These are phyloP conservation scores for Oncorhynchus gorbuscha DNA, from an alignment of 2,113 vertebrate species.

Conservation along the genomic window DNA sequence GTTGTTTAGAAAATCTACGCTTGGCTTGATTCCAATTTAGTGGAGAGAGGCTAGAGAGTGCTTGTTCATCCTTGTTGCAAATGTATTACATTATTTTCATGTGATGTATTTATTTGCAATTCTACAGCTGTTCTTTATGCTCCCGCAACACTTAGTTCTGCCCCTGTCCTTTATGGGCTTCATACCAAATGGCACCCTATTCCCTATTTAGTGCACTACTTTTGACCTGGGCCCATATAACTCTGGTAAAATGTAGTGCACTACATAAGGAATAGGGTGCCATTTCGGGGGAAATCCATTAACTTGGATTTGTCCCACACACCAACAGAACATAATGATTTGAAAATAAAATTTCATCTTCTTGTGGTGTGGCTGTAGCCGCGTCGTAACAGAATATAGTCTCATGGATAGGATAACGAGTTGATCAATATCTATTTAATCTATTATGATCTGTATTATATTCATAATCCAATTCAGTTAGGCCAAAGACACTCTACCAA, in stretches of 20 bases:
- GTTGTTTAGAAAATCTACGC: conserved; percentile 2
- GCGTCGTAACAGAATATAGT: neutral
- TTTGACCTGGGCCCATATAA: no score
- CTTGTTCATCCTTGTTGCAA: conserved; percentile 2
- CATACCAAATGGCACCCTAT: no score
- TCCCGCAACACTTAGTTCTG: neutral
- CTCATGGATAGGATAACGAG: neutral
- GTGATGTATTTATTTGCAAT: conserved; percentile 5
- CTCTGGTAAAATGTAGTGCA: no score
- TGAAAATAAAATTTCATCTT: neutral
- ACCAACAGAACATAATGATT: neutral
- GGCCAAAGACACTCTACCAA: neutral
- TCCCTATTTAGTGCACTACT: no score
- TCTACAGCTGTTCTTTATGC: conserved; percentile 1
- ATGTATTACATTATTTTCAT: conserved; percentile 5
- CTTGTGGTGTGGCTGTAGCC: neutral
- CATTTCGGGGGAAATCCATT: no score
- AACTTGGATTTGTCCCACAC: neutral
- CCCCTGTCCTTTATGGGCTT: neutral
- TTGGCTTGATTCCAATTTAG: conserved; percentile 15
- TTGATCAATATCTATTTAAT: neutral
- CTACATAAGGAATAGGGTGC: no score
- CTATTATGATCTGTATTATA: neutral
- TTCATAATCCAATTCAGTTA: neutral
- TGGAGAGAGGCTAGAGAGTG: neutral